Evolutionary conservation across 2,888 invertebrate species (phyloP), one percentile per base, ranked within the genome.

Genomic region (Dorcus hopei): DNA sequence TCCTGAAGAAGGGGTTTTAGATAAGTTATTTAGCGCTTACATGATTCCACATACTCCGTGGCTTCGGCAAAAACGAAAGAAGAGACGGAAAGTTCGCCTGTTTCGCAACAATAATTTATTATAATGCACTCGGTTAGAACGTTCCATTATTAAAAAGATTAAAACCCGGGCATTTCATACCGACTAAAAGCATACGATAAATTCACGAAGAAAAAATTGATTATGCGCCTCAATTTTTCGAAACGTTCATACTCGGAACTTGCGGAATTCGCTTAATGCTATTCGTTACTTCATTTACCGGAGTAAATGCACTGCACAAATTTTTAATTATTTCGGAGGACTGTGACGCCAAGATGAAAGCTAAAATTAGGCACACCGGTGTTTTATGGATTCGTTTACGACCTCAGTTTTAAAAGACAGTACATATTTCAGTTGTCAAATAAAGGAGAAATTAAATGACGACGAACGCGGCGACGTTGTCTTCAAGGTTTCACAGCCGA

Each of bases 371-470:
- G 6, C 53, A 41, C 54, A 54, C 54, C 14, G 45, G n/a, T 45
- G 19, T 45, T 54, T 58, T 49, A 53, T 50, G 53, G 54, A 50
- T 49, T 38, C 42, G 49, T 54, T 49, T 58, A 50, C 54, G 45
- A 26, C 54, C 50, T 50, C 16, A 38, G 39, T 54, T 14, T 47
- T 54, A 54, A 58, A 58, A 54, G 58, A 54, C 58, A 58, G 54
- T 49, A 58, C 58, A 54, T 54, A 49, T 53, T 57, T 52, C 42
- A 58, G 45, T 53, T 50, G 58, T 58, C 58, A 58, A 54, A 58
- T 38, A 33, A 26, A 53, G 50, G n/a, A 38, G 33, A 54, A 54
- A 47, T 47, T 43, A 54, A 45, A 52, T 19, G 42, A 52, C 26
- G 23, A 16, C 42, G 41, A 19, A 52, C 42, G 23, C 40, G 26